These are phyloP conservation scores for Teinopalpus imperialis DNA, from an alignment of 2,888 invertebrate genomes.

Conservation along the genomic window DNA sequence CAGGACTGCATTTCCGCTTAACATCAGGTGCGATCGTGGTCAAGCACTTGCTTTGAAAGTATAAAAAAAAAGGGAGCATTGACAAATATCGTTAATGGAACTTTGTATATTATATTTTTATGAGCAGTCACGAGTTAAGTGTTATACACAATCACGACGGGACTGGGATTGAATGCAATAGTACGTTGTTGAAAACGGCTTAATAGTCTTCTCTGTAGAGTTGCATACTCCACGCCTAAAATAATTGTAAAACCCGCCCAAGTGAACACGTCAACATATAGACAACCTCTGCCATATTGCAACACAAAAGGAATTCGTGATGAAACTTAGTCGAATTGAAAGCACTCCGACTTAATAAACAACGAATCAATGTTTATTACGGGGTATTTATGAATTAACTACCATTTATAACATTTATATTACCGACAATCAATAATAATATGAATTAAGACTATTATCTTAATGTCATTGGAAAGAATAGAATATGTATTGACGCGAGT, in stretches of 20 bases:
- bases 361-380: not conserved
- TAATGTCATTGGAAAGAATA: constrained; percentile 6
- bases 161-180: not conserved
- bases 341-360: constrained; percentile 14
- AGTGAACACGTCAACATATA: constrained; percentile 8
- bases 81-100: too few species aligned
- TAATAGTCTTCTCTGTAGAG: constrained; percentile 7
- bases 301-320: constrained; percentile 20
- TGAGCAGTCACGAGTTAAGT: not conserved
- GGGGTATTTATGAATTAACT: not conserved
- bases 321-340: constrained; percentile 20
- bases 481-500: not conserved
- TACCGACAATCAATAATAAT: too few species aligned
- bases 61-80: too few species aligned
- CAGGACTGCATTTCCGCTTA: too few species aligned
- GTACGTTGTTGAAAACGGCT: constrained; percentile 1
- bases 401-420: not conserved
- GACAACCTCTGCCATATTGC: constrained; percentile 24
- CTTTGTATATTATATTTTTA: too few species aligned
- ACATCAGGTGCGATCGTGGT: too few species aligned
- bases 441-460: not conserved
- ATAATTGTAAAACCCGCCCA: constrained; percentile 14
- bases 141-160: constrained; percentile 1
- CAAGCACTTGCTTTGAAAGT: too few species aligned
- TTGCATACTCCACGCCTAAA: constrained; percentile 4